Percentiles rank a stretch among this genome's conserved stretches.
These are phyloP conservation scores for Margaritifera margaritifera DNA, from an alignment of 2,888 invertebrate species.

Conservation along the genomic window DNA sequence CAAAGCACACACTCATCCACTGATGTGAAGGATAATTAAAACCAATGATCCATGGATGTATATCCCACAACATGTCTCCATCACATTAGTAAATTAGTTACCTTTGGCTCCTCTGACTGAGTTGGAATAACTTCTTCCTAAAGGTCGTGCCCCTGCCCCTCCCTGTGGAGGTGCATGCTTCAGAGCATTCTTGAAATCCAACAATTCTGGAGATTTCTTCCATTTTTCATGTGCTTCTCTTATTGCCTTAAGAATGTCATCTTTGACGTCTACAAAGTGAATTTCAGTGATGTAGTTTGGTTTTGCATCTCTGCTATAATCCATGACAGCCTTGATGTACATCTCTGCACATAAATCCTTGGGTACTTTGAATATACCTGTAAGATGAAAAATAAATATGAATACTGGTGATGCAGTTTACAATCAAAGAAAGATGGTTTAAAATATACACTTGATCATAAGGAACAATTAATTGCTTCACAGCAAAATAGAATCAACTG, in stretches of 20 bases:
- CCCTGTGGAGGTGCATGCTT: background rate
- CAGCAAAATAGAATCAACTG: no score
- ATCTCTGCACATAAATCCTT: slow-evolving; percentile 33
- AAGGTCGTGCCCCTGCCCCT: no score
- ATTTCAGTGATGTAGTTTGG: slow-evolving; percentile 18
- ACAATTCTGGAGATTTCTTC: slow-evolving; percentile 1
- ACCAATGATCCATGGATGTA: no score
- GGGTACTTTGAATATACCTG: slow-evolving; percentile 38
- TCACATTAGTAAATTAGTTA: no score
- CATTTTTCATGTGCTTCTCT: slow-evolving; percentile 18
- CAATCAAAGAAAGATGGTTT: no score
- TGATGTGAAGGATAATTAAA: no score
- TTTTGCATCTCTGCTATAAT: slow-evolving; percentile 10
- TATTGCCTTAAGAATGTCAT: slow-evolving; percentile 21
- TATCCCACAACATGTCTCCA: no score
- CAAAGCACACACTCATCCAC: no score
- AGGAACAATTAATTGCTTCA: no score
- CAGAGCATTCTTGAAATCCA: slow-evolving; percentile 16
- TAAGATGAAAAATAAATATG: background rate
- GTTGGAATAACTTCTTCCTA: no score
- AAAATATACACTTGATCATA: no score
- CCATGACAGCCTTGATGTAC: slow-evolving; percentile 29
- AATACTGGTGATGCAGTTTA: background rate
- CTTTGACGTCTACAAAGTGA: slow-evolving; percentile 32
- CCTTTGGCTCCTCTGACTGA: no score